Evolutionary conservation across 2,888 invertebrate species (phyloP).

Genomic region (Creontiades dilutus): DNA sequence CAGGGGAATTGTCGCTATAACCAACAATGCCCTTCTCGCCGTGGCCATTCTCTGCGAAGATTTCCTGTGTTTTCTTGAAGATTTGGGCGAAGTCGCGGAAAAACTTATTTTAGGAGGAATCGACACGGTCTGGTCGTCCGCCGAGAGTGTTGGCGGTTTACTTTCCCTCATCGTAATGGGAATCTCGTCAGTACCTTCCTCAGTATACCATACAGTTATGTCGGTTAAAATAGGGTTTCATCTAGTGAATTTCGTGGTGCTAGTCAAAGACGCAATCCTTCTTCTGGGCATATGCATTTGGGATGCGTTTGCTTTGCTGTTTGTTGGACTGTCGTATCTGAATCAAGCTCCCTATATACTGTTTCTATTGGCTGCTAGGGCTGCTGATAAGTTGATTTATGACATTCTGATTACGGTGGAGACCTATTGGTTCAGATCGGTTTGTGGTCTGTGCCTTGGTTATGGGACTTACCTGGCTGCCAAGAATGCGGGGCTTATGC

Average conservation of each 20-base stretch:
- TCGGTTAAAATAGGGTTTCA: conserved; percentile 10
- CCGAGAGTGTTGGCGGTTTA: background rate
- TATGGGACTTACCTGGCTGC: background rate
- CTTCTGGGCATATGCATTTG: conserved; percentile 58
- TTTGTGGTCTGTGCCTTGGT: conserved; percentile 34
- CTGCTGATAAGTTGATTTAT: background rate
- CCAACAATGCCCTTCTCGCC: background rate
- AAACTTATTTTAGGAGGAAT: background rate
- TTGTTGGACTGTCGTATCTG: conserved; percentile 20
- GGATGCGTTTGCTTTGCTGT: conserved; percentile 52
- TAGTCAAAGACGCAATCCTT: conserved; percentile 48
- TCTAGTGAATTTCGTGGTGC: background rate
- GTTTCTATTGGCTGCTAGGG: conserved; percentile 22
- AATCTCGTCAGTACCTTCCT: background rate
- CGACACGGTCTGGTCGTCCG: background rate
- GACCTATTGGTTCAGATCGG: conserved; percentile 51
- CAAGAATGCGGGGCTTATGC: background rate
- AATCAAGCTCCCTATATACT: conserved; percentile 52
- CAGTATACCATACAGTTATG: background rate
- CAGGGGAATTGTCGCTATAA: background rate
- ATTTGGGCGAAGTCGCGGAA: conserved; percentile 24
- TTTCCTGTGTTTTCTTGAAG: conserved; percentile 53
- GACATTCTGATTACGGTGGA: background rate
- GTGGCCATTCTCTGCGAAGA: conserved; percentile 60
- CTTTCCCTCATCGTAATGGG: background rate